These are phyloP conservation scores for Sturnus vulgaris DNA, from an alignment of 2,113 vertebrate species.

Conservation along the genomic window DNA sequence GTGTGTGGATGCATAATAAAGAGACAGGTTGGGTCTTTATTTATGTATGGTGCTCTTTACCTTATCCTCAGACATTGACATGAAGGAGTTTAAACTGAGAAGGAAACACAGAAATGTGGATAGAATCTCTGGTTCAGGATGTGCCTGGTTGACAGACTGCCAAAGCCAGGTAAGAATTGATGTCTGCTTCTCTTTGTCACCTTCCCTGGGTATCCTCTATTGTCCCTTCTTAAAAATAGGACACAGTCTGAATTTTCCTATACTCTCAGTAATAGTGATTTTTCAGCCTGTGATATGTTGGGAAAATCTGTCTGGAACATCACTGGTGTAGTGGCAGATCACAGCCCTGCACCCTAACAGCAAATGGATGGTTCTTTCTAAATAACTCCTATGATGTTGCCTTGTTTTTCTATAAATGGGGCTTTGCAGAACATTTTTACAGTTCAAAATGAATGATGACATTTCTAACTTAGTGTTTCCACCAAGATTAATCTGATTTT, in stretches of 20 bases:
- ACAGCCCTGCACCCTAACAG: neutral
- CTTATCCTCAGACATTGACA: neutral
- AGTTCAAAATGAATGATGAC: neutral
- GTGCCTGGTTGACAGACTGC: neutral
- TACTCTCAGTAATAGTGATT: neutral
- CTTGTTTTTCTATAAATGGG: neutral
- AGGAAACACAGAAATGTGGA: neutral
- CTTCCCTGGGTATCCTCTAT: neutral
- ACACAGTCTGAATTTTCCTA: neutral
- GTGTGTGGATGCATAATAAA: conserved; percentile 11
- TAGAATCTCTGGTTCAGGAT: neutral
- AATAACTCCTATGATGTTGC: neutral
- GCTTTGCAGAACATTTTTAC: neutral
- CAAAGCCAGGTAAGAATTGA: neutral
- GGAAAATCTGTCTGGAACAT: neutral
- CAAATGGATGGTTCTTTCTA: neutral
- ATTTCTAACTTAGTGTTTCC: neutral
- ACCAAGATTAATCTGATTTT: neutral
- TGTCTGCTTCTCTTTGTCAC: neutral
- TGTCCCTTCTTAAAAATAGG: neutral
- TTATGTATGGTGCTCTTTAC: neutral
- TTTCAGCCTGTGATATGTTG: neutral
- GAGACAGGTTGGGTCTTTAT: neutral
- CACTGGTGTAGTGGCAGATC: neutral
- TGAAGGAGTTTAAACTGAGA: neutral